Percentiles rank a stretch among this genome's conserved stretches.
phyloP scores from a whole-genome alignment of 2,113 vertebrate species.

The Pygoscelis antarcticus region DNA sequence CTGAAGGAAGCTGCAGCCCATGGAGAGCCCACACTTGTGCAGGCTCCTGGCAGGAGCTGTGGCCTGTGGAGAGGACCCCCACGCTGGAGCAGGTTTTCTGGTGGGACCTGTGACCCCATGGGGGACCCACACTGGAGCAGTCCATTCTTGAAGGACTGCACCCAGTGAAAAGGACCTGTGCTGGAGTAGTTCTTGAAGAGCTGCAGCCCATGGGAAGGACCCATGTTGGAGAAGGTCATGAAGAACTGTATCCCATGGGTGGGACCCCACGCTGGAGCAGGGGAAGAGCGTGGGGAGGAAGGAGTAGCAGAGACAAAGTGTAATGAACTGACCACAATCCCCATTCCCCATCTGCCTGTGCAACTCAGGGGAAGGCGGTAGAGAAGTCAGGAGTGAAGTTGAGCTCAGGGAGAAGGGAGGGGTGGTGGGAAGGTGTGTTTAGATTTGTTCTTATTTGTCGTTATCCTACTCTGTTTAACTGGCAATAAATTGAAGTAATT shows the following conservation, averaged over 20 bases:
- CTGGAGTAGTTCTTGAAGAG: not conserved
- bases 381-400: not conserved
- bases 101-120: not conserved
- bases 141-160: not conserved
- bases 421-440: not conserved
- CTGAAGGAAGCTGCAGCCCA: not conserved
- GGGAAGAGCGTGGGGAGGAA: not conserved
- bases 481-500: not conserved
- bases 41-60: not conserved
- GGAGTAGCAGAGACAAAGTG: not conserved
- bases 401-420: not conserved
- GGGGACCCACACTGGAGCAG: not conserved
- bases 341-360: accelerated
- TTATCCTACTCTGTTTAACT: not conserved
- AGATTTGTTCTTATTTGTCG: not conserved
- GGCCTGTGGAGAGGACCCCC: not conserved
- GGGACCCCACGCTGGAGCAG: not conserved
- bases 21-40: too few relatives aligned
- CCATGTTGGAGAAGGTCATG: accelerated
- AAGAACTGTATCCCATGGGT: not conserved
- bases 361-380: accelerated
- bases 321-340: not conserved
- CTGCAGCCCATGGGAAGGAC: not conserved
- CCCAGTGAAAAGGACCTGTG: not conserved
- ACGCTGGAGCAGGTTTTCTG: not conserved